These are phyloP conservation scores for Coleophora deauratella DNA, from an alignment of 2,888 invertebrate species.

Conservation along the genomic window DNA sequence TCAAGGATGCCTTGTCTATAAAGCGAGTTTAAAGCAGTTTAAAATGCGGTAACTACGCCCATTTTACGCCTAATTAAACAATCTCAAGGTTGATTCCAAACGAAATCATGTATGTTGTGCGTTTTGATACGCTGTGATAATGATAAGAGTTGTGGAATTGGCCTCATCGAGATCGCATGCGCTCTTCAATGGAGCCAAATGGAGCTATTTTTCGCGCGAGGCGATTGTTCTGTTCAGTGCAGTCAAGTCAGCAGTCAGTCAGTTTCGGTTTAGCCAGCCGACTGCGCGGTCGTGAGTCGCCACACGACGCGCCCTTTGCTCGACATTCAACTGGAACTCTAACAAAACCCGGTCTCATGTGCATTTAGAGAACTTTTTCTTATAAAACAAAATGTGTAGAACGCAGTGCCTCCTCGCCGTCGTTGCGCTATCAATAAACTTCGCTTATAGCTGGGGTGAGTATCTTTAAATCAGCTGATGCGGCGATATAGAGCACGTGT, in stretches of 20 bases:
- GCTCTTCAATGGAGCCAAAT: constrained; percentile 6
- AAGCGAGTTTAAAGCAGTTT: no score
- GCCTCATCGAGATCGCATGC: no score
- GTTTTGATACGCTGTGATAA: constrained; percentile 11
- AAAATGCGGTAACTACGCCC: background rate
- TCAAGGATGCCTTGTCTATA: no score
- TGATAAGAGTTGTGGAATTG: constrained; percentile 26
- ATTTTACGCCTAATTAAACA: no score
- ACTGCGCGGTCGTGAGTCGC: constrained; percentile 36
- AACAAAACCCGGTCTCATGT: constrained; percentile 42
- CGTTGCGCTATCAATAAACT: constrained; percentile 36
- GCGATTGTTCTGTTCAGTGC: constrained; percentile 41
- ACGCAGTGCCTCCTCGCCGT: constrained; percentile 45
- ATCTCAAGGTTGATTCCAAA: background rate
- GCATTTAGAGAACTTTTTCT: constrained; percentile 46
- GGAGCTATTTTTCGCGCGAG: constrained; percentile 5
- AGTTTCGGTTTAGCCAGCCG: constrained; percentile 54
- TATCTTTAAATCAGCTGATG: constrained; percentile 59
- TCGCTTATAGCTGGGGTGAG: constrained; percentile 60
- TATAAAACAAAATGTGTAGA: constrained; percentile 63
- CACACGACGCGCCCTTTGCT: constrained; percentile 34
- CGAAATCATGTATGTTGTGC: constrained; percentile 10
- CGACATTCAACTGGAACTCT: constrained; percentile 54
- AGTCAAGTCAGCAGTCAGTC: constrained; percentile 42
- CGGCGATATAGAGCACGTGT: constrained; percentile 47